A percentile compares a stretch with the other conserved stretches of the same genome.
Evolutionary conservation across 2,113 vertebrate species (phyloP).

Genomic region (Pipra filicauda): DNA sequence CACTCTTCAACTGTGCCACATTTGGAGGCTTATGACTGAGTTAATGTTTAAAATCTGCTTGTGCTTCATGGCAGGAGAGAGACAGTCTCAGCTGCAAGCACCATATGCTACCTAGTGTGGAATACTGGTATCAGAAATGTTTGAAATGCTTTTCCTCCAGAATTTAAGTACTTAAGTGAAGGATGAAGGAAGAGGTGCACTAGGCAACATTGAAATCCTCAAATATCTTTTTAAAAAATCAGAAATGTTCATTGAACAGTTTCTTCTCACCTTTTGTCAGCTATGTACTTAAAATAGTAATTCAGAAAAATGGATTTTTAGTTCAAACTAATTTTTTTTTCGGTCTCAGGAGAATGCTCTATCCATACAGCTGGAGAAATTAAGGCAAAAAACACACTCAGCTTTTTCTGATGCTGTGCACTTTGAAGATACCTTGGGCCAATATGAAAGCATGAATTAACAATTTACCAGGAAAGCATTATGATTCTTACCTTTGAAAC

Average conservation of each 20-base stretch:
- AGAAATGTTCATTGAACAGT: background rate
- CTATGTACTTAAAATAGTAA: background rate
- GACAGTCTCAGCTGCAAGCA: background rate
- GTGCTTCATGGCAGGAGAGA: background rate
- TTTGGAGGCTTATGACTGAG: background rate
- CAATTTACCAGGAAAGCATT: background rate
- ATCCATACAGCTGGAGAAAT: background rate
- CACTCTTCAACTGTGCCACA: background rate
- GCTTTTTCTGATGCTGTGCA: background rate
- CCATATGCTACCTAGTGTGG: rapidly evolving
- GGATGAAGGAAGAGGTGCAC: background rate
- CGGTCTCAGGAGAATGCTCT: background rate
- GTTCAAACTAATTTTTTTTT: background rate
- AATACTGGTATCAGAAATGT: background rate
- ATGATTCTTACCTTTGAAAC: background rate
- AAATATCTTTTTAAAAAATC: background rate
- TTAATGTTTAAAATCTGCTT: background rate
- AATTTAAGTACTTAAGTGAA: background rate
- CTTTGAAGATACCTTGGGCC: background rate
- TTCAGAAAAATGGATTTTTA: background rate
- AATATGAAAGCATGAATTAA: background rate
- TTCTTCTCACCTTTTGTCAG: background rate
- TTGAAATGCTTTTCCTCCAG: background rate
- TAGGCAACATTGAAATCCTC: background rate
- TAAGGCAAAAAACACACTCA: background rate